Percentiles rank a stretch among this genome's conserved stretches.
phyloP scores from a whole-genome alignment of 2,797 vertebrate genomes.

The Fistularia commersonii region DNA sequence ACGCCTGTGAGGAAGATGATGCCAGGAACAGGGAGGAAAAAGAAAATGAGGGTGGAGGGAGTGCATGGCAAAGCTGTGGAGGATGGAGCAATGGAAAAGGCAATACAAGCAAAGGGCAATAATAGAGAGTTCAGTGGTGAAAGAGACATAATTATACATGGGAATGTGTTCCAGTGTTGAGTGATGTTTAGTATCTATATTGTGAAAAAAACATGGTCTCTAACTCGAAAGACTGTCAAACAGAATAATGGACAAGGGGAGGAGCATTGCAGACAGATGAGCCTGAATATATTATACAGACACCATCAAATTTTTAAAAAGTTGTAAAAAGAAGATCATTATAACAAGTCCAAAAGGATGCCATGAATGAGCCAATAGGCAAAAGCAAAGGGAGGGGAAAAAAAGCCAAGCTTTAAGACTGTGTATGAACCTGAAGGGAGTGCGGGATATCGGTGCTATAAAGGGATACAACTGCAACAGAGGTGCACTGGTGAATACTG shows the following conservation, averaged over 20 bases:
- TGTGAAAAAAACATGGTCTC: conserved; percentile 35
- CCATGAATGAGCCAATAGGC: conserved; percentile 18
- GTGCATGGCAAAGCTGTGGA: conserved; percentile 7
- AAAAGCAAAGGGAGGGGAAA: conserved; percentile 20
- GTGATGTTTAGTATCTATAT: conserved; percentile 29
- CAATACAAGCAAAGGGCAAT: conserved; percentile 41
- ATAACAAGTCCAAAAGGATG: conserved; percentile 40
- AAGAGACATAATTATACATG: conserved; percentile 53
- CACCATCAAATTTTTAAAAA: conserved; percentile 35
- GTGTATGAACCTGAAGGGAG: conserved; percentile 29
- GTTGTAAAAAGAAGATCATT: conserved; percentile 42
- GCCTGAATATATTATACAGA: conserved; percentile 34
- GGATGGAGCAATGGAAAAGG: conserved; percentile 20
- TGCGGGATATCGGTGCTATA: conserved; percentile 29
- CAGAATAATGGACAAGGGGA: conserved; percentile 44
- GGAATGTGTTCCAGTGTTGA: conserved; percentile 36
- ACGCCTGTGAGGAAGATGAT: background rate
- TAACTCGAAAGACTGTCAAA: conserved; percentile 53
- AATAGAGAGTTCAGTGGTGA: conserved; percentile 38
- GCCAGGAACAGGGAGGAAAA: background rate
- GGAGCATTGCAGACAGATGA: conserved; percentile 41
- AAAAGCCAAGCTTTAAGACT: conserved; percentile 20
- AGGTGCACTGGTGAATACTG: conserved; percentile 12
- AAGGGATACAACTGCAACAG: conserved; percentile 19
- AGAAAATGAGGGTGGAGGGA: conserved; percentile 1